Evolutionary conservation across 2,113 vertebrate genomes (phyloP).

Genomic region (Barnardius zonarius): DNA sequence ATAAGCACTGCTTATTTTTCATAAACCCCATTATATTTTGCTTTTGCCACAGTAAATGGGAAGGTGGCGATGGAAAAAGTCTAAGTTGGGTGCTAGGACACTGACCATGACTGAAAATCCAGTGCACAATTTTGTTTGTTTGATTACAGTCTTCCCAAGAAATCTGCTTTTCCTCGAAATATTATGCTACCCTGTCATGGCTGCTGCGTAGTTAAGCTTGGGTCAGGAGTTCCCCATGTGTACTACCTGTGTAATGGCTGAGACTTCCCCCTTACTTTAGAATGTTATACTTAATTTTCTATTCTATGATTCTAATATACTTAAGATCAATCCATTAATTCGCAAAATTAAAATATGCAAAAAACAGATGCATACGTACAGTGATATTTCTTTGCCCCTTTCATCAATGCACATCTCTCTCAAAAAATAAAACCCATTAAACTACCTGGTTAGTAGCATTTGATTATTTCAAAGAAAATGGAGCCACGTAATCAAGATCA

Average conservation of each 20-base stretch:
- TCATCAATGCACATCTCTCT: neutral
- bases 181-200: neutral
- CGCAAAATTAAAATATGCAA: neutral
- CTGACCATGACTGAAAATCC: neutral
- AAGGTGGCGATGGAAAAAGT: neutral
- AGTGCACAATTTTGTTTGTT: neutral
- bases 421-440: neutral
- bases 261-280: neutral
- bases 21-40: neutral
- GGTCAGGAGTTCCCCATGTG: neutral
- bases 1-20: neutral
- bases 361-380: neutral
- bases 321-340: neutral
- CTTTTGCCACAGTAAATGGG: neutral
- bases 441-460: neutral
- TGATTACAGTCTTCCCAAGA: conserved; percentile 21
- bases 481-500: neutral
- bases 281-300: neutral
- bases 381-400: neutral
- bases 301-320: neutral
- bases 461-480: neutral
- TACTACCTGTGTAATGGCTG: neutral
- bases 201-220: neutral
- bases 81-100: neutral
- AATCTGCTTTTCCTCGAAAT: conserved; percentile 17